phyloP scores from a whole-genome alignment of 2,797 vertebrate species.

The Philypnodon macrostomus region DNA sequence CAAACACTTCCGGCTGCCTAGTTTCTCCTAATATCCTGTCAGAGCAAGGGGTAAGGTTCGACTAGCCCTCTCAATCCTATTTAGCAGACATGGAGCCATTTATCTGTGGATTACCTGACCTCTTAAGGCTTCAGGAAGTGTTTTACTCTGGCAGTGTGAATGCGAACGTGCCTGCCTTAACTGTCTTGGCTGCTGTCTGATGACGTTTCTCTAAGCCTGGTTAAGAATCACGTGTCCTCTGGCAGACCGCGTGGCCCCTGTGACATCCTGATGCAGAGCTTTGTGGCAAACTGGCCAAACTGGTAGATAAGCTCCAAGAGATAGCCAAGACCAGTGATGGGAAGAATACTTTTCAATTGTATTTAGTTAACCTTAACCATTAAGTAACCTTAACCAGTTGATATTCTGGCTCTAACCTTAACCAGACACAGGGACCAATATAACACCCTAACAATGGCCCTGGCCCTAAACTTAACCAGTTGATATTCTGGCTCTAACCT shows the following conservation, averaged over 20 bases:
- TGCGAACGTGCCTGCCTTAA: constrained; percentile 30
- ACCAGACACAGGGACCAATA: too few species aligned
- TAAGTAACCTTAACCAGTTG: too few species aligned
- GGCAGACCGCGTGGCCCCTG: not conserved
- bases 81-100: constrained; percentile 61
- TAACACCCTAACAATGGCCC: too few species aligned
- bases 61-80: constrained; percentile 56
- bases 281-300: constrained; percentile 12
- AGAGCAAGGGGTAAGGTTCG: constrained; percentile 23
- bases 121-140: constrained; percentile 39
- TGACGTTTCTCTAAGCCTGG: constrained; percentile 31
- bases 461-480: too few species aligned
- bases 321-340: too few species aligned
- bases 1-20: constrained; percentile 34
- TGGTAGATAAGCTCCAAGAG: constrained; percentile 4
- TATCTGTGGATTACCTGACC: constrained; percentile 61
- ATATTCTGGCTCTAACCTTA: too few species aligned
- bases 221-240: constrained; percentile 30
- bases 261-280: constrained; percentile 21
- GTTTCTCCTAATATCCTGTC: constrained; percentile 24
- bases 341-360: too few species aligned
- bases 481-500: too few species aligned
- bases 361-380: not conserved
- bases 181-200: constrained; percentile 8
- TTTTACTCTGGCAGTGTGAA: constrained; percentile 33